These are phyloP conservation scores for Achatina immaculata DNA, from an alignment of 1,140 invertebrate species.

Conservation along the genomic window DNA sequence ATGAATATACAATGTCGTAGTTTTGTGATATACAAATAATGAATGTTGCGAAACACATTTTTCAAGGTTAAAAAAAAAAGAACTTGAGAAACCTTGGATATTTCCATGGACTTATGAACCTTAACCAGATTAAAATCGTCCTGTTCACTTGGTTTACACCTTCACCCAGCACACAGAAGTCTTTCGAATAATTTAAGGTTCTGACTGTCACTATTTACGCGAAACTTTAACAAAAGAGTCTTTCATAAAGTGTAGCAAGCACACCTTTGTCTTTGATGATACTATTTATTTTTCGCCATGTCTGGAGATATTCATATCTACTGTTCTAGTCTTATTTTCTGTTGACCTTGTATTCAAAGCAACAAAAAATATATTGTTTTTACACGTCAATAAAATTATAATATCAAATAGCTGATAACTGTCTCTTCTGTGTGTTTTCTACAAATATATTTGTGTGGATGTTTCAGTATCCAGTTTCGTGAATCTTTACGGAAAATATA, in stretches of 20 bases:
- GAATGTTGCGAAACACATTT: no score
- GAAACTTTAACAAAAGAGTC: conserved; percentile 6
- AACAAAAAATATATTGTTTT: conserved; percentile 23
- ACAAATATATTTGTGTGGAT: no score
- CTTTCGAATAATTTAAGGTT: neutral
- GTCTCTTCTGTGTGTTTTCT: neutral
- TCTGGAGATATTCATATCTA: neutral
- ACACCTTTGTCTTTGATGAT: conserved; percentile 7
- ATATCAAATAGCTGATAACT: neutral
- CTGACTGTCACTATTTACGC: neutral
- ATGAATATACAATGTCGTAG: no score
- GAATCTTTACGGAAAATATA: no score
- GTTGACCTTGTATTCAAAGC: conserved; percentile 3
- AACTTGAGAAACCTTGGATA: no score
- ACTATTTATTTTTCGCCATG: neutral
- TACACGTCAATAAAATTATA: neutral
- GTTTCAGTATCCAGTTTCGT: no score
- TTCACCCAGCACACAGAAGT: neutral
- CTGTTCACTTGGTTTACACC: neutral
- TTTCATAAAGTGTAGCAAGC: conserved; percentile 11
- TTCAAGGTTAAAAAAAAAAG: no score
- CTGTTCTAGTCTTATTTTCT: neutral
- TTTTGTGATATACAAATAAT: no score
- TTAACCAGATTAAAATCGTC: neutral
- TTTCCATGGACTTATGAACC: no score